Base-by-base conservation (phyloP, 2,113 vertebrate genomes). In the Todiramphus chloris region DNA sequence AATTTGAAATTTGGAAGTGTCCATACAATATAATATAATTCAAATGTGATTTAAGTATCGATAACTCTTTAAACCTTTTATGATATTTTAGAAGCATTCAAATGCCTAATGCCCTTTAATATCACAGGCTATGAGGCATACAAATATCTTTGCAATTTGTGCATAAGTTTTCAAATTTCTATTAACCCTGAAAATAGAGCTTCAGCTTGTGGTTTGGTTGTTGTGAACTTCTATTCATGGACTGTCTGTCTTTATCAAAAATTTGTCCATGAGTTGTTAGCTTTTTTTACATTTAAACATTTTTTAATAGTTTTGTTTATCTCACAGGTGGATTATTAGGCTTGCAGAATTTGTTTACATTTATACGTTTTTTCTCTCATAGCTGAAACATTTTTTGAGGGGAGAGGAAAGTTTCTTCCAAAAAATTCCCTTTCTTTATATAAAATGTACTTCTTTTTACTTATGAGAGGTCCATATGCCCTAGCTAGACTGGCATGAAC, bases 281-380 rank as follows among this genome's bases (percentile, higher is more conserved):
- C 21, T 39, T 75, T 53, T 55, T 88, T 48, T 12, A 53, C 39
- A 15, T 50, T 89, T 72, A 93, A 94, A 25, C 16, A 37, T 37
- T 84, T 72, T 68, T 31, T 31, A 89, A 69, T 30, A 44, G 28
- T 66, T 90, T 83, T 84, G 27, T 75, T 93, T 89, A 89, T 87
- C 39, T 87, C 66, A 69, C n/a, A 89, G 74, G 82, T 13, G n/a
- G 56, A 84, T 87, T 94, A 68, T 92, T 75, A 82, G 31, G 44
- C 35, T 91, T 87, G n/a, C 11, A 53, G 46, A 92, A 88, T 77
- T 60, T 90, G 63, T 86, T 96, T 95, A 74, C 28, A 37, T 84
- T 89, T 81, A 73, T 31, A 86, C 88, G 84, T 62, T 48, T 82
- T 89, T 93, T 78, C 35, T 82, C 30, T 87, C 48, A 46, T 43